Evolutionary conservation across 1,140 invertebrate species (phyloP).

Genomic region (Asbolus verrucosus): DNA sequence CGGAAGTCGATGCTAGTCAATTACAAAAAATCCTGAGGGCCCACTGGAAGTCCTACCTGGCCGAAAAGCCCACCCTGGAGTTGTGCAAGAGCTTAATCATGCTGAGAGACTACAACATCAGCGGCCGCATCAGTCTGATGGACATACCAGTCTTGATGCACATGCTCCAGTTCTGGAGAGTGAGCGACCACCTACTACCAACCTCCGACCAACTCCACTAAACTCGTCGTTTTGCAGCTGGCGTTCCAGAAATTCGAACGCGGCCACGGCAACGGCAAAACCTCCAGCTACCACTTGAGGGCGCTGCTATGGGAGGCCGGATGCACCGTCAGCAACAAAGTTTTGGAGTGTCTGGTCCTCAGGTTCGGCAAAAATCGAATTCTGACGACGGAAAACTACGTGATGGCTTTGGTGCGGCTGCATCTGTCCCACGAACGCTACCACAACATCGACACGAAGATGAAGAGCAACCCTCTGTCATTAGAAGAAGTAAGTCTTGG

Average conservation of each 20-base stretch:
- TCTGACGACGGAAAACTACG: conserved; percentile 74
- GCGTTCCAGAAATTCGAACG: conserved; percentile 74
- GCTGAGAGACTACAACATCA: conserved; percentile 76
- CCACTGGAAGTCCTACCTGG: conserved; percentile 69
- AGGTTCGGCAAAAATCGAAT: conserved; percentile 74
- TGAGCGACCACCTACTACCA: conserved; percentile 57
- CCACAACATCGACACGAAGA: conserved; percentile 78
- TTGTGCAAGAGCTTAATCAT: conserved; percentile 77
- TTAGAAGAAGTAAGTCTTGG: conserved; percentile 77
- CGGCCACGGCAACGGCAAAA: conserved; percentile 69
- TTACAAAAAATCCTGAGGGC: conserved; percentile 73
- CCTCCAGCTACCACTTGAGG: conserved; percentile 75
- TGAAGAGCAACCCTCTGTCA: conserved; percentile 79
- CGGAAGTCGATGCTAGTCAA: conserved; percentile 73
- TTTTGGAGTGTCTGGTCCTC: conserved; percentile 78
- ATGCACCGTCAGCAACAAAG: conserved; percentile 79
- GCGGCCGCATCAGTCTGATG: conserved; percentile 70
- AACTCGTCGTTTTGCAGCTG: conserved; percentile 63
- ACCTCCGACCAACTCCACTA: neutral
- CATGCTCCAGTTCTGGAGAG: conserved; percentile 76
- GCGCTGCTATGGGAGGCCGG: conserved; percentile 77
- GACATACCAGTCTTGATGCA: conserved; percentile 74
- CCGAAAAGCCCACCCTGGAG: conserved; percentile 70
- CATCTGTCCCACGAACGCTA: conserved; percentile 80
- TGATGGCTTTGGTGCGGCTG: conserved; percentile 77